Evolutionary conservation across 2,797 vertebrate genomes (phyloP).

Genomic region (Micropoecilia bifurca): DNA sequence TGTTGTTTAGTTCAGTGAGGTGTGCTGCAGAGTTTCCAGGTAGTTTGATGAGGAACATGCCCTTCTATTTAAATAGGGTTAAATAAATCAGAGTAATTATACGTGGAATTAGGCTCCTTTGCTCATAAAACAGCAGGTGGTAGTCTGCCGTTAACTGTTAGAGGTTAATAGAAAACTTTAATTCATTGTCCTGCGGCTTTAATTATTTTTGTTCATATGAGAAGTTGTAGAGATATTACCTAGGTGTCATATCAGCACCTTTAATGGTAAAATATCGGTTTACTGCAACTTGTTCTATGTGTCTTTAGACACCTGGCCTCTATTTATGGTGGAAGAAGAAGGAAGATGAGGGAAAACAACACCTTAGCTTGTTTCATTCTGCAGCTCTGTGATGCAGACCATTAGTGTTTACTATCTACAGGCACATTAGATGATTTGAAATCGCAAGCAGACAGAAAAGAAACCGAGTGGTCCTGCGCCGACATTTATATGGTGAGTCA

Average conservation of each 20-base stretch:
- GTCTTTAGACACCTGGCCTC: conserved; percentile 23
- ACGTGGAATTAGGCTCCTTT: neutral
- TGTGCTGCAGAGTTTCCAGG: conserved; percentile 11
- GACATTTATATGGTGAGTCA: conserved; percentile 71
- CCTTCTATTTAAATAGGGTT: conserved; percentile 7
- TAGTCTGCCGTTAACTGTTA: neutral
- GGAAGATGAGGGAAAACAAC: neutral
- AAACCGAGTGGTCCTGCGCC: conserved; percentile 31
- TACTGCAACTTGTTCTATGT: conserved; percentile 37
- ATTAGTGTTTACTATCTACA: conserved; percentile 32
- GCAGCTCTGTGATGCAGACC: conserved; percentile 1
- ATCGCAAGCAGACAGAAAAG: conserved; percentile 37
- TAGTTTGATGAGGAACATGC: conserved; percentile 15
- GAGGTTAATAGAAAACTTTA: neutral
- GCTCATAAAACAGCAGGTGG: neutral
- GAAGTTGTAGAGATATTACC: conserved; percentile 9
- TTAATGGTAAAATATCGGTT: conserved; percentile 18
- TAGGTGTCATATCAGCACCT: conserved; percentile 12
- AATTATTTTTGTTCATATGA: neutral
- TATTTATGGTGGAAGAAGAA: conserved; percentile 2
- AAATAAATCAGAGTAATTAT: neutral
- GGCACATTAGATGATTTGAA: conserved; percentile 33
- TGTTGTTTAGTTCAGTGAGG: conserved; percentile 12
- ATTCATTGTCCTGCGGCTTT: neutral
- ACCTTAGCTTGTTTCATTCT: neutral